Evolutionary conservation across 2,888 invertebrate genomes (phyloP), one percentile per base, ranked within the genome.

Genomic region (Platerodrilus igneus): DNA sequence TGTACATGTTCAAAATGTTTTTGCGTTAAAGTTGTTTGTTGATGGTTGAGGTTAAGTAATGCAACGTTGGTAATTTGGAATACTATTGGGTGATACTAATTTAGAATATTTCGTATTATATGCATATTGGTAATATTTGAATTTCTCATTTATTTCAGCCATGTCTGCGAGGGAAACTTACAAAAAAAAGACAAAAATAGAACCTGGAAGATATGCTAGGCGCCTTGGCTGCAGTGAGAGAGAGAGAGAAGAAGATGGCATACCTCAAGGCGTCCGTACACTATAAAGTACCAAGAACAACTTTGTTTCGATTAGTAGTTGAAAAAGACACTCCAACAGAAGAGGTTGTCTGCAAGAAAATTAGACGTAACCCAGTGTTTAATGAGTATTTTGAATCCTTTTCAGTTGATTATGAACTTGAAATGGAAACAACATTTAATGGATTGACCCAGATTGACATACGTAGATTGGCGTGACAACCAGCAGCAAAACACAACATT

Each of bases 401-500:
- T 23, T 36, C 55, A 28, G 45, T 46, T 7, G 33, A 49, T 8
- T 48, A 55, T 37, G 34, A 36, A 13, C 31, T 43, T 4, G 28
- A 30, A 23, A 48, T 56, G 48, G 50, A 51, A 28, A 45, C 40
- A 22, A 50, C 46, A 26, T 57, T 49, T 49, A 55, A 52, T 48
- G 55, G 57, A 10, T 32, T 58, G 46, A 57, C 55, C 14, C 48
- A 50, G 45, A 42, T 42, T 36, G 54, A 56, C 41, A 32, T 56
- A 28, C 43, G 48, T 10, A 45, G 47, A 38, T 38, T 58, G 27
- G 54, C 53, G 8, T 55, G 37, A 36, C 40, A 50, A 17, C 41
- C 49, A 25, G 53, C 51, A 37, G 43, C 48, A 33, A 33, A 30
- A 41, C 55, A 52, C 45, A 45, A 45, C 7, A 37, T 52, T 5